These are phyloP conservation scores for Theonella swinhoei DNA, from an alignment of 37 sponge, comb jelly and placozoan genomes.

Conservation along the genomic window DNA sequence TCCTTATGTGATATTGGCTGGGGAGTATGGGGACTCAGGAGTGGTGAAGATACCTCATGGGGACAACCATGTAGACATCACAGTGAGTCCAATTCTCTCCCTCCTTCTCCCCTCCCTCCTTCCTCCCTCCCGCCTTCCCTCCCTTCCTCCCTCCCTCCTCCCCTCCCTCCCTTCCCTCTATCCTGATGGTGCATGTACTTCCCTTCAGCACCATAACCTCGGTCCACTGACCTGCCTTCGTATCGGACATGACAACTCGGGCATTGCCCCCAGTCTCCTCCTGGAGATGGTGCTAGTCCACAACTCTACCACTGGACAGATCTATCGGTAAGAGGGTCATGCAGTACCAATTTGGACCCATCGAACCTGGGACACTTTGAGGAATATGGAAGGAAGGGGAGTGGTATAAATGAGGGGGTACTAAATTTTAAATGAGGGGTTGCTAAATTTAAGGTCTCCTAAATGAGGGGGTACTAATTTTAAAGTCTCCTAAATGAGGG, in stretches of 20 bases:
- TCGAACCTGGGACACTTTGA: not conserved
- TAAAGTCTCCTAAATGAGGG: no score
- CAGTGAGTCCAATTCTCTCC: slow-evolving; percentile 19
- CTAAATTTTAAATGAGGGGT: no score
- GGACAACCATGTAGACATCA: slow-evolving; percentile 66
- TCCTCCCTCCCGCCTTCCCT: not conserved
- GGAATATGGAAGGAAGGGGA: not conserved
- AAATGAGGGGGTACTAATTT: no score
- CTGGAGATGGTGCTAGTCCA: slow-evolving; percentile 89
- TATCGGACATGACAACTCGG: slow-evolving; percentile 91
- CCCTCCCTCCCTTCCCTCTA: not conserved
- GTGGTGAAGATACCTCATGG: slow-evolving; percentile 56
- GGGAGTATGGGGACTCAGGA: slow-evolving; percentile 72
- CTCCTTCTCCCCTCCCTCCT: slow-evolving; percentile 5
- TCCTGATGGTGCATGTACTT: not conserved
- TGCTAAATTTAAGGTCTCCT: no score
- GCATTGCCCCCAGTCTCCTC: slow-evolving; percentile 73
- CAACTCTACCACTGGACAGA: slow-evolving; percentile 85
- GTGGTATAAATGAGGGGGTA: not conserved
- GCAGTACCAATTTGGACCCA: not conserved
- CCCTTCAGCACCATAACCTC: slow-evolving; percentile 73
- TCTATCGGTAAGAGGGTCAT: slow-evolving; percentile 47
- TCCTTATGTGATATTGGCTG: slow-evolving; percentile 74
- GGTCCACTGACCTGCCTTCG: slow-evolving; percentile 83
- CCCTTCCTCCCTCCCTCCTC: not conserved